Evolutionary conservation across 37 sponge, comb jelly and placozoan genomes (phyloP).

Genomic region (Petrosia ficiformis): DNA sequence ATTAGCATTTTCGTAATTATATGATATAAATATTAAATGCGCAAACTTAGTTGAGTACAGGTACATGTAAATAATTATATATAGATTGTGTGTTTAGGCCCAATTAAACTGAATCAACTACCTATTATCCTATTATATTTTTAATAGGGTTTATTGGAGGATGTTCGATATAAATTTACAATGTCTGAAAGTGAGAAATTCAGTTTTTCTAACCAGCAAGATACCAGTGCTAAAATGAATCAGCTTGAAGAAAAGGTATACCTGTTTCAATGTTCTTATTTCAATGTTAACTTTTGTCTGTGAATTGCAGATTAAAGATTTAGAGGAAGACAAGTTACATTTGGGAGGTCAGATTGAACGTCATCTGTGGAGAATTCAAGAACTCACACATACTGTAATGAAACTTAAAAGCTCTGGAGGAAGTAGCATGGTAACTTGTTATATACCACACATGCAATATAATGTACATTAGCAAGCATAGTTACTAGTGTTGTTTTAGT

Average conservation of each 20-base stretch:
- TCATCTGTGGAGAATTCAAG: not conserved
- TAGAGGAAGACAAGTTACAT: not conserved
- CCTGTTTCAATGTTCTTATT: no score
- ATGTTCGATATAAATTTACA: not conserved
- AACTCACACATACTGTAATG: no score
- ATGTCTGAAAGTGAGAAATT: not conserved
- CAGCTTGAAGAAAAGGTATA: not conserved
- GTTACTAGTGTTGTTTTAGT: no score
- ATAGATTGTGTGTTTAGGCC: not conserved
- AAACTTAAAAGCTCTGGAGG: no score
- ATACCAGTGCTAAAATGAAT: not conserved
- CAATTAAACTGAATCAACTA: not conserved
- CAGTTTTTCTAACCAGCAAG: no score
- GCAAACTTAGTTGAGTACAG: not conserved
- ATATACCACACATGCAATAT: no score
- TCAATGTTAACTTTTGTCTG: no score
- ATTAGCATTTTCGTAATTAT: not conserved
- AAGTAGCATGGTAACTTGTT: no score
- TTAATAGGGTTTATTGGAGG: not conserved
- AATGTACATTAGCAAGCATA: no score
- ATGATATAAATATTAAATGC: not conserved
- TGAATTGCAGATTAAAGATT: not conserved
- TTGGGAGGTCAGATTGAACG: not conserved
- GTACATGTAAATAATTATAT: not conserved
- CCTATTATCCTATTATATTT: not conserved